These are phyloP conservation scores for Ctenochaetus hawaiiensis DNA, from an alignment of 2,797 vertebrate genomes.

Conservation along the genomic window DNA sequence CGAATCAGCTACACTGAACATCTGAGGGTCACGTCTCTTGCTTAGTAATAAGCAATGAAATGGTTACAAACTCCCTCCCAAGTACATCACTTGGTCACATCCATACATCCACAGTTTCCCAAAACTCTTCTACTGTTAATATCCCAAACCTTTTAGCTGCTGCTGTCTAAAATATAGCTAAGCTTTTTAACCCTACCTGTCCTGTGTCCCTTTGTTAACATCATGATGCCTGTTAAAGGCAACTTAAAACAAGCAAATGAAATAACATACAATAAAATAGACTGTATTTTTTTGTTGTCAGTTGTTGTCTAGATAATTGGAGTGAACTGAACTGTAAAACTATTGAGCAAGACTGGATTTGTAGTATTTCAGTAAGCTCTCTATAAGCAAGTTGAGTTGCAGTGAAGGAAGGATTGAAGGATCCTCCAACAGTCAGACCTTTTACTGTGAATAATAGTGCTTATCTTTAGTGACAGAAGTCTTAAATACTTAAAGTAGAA, in stretches of 20 bases:
- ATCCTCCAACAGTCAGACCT: conserved; percentile 24
- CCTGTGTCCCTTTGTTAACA: neutral
- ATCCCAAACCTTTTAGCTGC: neutral
- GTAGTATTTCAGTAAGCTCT: neutral
- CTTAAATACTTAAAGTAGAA: conserved; percentile 41
- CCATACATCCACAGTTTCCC: neutral
- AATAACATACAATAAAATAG: neutral
- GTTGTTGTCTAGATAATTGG: neutral
- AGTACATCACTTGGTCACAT: neutral
- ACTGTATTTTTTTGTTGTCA: neutral
- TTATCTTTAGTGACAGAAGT: conserved; percentile 59
- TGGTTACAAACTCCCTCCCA: neutral
- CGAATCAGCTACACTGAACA: neutral
- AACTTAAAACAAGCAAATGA: neutral
- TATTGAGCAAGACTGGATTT: neutral
- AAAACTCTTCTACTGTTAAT: neutral
- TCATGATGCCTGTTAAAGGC: neutral
- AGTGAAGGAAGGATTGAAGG: neutral
- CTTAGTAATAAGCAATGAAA: too few relatives aligned
- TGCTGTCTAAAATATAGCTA: neutral
- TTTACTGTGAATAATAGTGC: conserved; percentile 55
- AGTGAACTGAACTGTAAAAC: neutral
- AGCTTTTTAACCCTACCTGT: neutral
- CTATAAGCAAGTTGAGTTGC: neutral
- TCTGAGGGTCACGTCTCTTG: neutral